Conservation (phyloP, 2,888 invertebrate species). For the Chydorus sphaericus region DNA sequence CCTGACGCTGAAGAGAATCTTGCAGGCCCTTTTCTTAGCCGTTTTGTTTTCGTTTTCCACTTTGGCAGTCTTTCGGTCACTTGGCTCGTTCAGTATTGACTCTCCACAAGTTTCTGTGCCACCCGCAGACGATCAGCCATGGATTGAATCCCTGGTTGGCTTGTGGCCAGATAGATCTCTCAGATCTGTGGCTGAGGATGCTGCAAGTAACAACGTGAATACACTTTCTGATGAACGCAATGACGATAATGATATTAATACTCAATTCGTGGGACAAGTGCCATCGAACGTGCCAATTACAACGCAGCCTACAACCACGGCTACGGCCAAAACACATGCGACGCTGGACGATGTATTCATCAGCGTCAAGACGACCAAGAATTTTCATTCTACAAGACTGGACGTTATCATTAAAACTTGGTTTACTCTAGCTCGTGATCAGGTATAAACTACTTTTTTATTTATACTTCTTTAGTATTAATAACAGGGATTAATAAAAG, state of each 20-base stretch:
- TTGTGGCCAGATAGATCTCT: constrained; percentile 6
- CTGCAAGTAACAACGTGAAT: not conserved
- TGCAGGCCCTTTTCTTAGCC: constrained; percentile 1
- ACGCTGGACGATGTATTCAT: constrained; percentile 78
- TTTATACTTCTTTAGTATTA: not conserved
- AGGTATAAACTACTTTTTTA: constrained; percentile 50
- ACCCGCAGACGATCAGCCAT: not conserved
- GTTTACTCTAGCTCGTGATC: constrained; percentile 80
- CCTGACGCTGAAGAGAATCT: constrained; percentile 4
- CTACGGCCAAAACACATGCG: constrained; percentile 35
- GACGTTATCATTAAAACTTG: constrained; percentile 84
- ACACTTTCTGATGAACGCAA: not conserved
- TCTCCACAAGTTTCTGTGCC: not conserved
- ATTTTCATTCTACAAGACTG: constrained; percentile 69
- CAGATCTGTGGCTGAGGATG: constrained; percentile 2
- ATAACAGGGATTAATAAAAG: not conserved
- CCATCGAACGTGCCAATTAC: not conserved
- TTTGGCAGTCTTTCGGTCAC: constrained; percentile 4
- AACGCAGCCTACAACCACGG: constrained; percentile 12
- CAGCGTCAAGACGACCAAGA: constrained; percentile 84
- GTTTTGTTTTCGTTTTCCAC: constrained; percentile 1
- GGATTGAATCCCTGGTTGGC: not conserved
- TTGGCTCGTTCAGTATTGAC: not conserved
- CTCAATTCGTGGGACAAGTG: not conserved
- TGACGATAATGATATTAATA: not conserved